phyloP scores from a whole-genome alignment of 2,113 vertebrate genomes.

The Hyla sarda region DNA sequence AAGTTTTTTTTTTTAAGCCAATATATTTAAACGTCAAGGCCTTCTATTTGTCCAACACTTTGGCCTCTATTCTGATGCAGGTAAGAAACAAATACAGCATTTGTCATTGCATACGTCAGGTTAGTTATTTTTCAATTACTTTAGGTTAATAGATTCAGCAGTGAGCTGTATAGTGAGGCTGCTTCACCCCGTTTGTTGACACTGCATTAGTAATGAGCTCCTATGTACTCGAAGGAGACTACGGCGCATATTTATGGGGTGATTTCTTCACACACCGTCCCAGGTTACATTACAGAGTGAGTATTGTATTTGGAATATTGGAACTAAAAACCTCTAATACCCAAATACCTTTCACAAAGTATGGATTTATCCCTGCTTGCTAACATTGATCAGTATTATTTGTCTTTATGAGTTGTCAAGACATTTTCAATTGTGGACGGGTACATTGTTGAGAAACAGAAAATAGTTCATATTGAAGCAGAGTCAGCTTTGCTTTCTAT shows the following conservation, averaged over 20 bases:
- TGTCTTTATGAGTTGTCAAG: background rate
- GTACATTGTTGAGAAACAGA: background rate
- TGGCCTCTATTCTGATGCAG: conserved; percentile 17
- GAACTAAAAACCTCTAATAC: background rate
- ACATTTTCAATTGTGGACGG: background rate
- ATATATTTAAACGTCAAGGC: conserved; percentile 23
- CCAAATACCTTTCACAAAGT: conserved; percentile 17
- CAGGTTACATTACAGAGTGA: background rate
- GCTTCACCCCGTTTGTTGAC: conserved; percentile 60
- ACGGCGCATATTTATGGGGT: background rate
- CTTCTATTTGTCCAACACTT: conserved; percentile 49
- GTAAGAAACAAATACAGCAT: conserved; percentile 29
- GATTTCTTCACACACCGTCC: conserved; percentile 24
- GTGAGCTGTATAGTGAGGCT: conserved; percentile 48
- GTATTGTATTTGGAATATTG: background rate
- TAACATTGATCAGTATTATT: background rate
- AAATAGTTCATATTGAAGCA: background rate
- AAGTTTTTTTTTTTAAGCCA: background rate
- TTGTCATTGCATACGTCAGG: conserved; percentile 40
- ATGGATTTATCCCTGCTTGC: background rate
- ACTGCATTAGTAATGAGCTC: conserved; percentile 63
- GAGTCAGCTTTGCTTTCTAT: too few species aligned
- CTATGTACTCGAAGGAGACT: conserved; percentile 41
- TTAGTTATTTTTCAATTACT: conserved; percentile 50
- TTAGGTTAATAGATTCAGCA: conserved; percentile 38